Evolutionary conservation across 2,888 invertebrate species (phyloP).

Genomic region (Spodoptera picta): DNA sequence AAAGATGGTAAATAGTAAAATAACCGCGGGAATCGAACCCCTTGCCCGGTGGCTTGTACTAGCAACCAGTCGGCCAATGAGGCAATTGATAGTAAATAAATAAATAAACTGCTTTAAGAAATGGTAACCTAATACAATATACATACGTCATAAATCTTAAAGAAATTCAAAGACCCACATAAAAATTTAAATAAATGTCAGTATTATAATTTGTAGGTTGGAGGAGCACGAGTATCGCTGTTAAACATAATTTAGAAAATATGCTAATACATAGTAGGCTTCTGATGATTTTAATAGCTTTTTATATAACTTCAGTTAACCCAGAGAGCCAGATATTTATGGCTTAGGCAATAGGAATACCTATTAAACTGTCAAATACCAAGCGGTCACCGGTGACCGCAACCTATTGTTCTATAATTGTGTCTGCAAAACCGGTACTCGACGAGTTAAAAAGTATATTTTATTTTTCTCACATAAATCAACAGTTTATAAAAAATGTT

Average conservation of each 20-base stretch:
- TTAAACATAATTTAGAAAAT: conserved; percentile 31
- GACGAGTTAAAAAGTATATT: conserved; percentile 4
- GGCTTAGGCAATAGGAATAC: neutral
- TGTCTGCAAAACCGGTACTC: no score
- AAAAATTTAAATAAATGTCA: conserved; percentile 18
- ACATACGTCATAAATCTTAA: conserved; percentile 8
- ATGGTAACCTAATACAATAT: neutral
- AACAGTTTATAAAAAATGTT: neutral
- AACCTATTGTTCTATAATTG: no score
- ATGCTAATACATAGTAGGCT: conserved; percentile 29
- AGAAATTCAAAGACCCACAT: conserved; percentile 14
- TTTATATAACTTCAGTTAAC: conserved; percentile 34
- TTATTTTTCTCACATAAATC: conserved; percentile 26
- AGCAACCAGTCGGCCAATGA: no score
- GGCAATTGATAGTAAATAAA: no score
- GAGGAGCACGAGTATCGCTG: conserved; percentile 11
- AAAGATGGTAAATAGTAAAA: no score
- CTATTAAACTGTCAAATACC: no score
- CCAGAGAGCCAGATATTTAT: conserved; percentile 9
- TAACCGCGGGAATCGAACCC: no score
- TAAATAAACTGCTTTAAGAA: neutral
- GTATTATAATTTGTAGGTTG: conserved; percentile 15
- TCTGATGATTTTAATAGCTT: conserved; percentile 14
- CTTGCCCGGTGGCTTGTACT: no score
- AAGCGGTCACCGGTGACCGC: no score